phyloP scores from a whole-genome alignment of 2,888 invertebrate genomes.

The Amblyjoppa proteus region DNA sequence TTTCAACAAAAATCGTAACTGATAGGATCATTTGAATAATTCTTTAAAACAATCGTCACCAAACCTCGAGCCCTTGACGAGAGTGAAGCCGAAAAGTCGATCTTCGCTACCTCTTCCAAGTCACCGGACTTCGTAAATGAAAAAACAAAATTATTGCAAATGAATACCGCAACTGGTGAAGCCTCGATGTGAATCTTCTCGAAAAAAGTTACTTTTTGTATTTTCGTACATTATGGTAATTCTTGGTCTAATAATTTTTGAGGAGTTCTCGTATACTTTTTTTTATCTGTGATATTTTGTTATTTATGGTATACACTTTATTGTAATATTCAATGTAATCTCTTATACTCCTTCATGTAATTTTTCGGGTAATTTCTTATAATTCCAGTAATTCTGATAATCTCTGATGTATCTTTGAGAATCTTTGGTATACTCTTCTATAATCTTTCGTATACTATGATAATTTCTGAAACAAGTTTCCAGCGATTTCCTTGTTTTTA shows the following conservation, averaged over 20 bases:
- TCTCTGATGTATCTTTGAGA: conserved; percentile 1
- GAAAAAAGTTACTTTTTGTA: background rate
- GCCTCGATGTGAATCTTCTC: background rate
- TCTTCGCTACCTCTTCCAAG: background rate
- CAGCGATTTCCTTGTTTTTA: conserved; percentile 1
- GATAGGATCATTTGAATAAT: background rate
- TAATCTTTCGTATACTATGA: background rate
- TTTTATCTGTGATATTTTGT: background rate
- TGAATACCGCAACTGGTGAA: background rate
- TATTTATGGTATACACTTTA: background rate
- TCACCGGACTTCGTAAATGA: no score
- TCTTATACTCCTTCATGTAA: background rate
- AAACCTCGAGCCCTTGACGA: background rate
- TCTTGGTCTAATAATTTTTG: background rate
- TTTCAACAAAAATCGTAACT: background rate
- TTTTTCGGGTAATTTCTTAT: conserved; percentile 1
- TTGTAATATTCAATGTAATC: background rate
- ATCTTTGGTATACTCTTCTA: background rate
- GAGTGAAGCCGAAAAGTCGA: background rate
- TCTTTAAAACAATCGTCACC: background rate
- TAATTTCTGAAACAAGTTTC: background rate
- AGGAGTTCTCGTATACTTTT: background rate
- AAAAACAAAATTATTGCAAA: no score
- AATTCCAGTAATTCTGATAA: background rate
- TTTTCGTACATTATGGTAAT: background rate